A percentile compares a stretch with the other conserved stretches of the same genome.
These are phyloP conservation scores for Pachypanchax playfairii DNA, from an alignment of 2,113 vertebrate genomes.

Conservation along the genomic window DNA sequence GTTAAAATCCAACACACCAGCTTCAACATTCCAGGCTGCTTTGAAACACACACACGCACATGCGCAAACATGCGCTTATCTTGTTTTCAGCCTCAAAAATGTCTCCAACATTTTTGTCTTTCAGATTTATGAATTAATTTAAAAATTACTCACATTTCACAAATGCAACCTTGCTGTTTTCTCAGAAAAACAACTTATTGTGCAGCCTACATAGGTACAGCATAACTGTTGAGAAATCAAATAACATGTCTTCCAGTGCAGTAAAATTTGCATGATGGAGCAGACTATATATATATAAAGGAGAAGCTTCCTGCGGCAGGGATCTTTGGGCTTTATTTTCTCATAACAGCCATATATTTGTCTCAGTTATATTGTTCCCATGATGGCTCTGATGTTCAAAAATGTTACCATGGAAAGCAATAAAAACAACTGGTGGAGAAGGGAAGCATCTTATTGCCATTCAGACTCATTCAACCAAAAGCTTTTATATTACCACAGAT, in stretches of 20 bases:
- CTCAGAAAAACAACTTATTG: conserved; percentile 1
- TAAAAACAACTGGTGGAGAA: conserved; percentile 36
- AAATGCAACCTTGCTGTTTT: background rate
- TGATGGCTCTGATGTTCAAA: conserved; percentile 26
- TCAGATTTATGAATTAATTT: conserved; percentile 6
- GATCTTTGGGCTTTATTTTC: conserved; percentile 34
- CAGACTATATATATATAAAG: conserved; percentile 3
- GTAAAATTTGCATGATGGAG: conserved; percentile 28
- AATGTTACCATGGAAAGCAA: conserved; percentile 26
- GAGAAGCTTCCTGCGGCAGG: conserved; percentile 14
- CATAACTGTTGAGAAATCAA: background rate
- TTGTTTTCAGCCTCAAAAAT: background rate
- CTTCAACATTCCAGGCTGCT: too few relatives aligned
- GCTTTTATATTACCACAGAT: conserved; percentile 21
- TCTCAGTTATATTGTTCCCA: conserved; percentile 43
- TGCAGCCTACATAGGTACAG: background rate
- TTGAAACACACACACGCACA: too few relatives aligned
- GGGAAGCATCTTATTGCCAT: conserved; percentile 30
- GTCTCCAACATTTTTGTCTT: background rate
- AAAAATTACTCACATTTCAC: conserved; percentile 1
- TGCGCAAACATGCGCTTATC: too few relatives aligned
- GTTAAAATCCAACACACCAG: background rate
- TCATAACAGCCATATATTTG: conserved; percentile 54
- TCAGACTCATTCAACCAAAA: conserved; percentile 35
- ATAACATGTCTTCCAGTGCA: background rate